Evolutionary conservation across 2,113 vertebrate genomes (phyloP).

Genomic region (Toxotes jaculatrix): DNA sequence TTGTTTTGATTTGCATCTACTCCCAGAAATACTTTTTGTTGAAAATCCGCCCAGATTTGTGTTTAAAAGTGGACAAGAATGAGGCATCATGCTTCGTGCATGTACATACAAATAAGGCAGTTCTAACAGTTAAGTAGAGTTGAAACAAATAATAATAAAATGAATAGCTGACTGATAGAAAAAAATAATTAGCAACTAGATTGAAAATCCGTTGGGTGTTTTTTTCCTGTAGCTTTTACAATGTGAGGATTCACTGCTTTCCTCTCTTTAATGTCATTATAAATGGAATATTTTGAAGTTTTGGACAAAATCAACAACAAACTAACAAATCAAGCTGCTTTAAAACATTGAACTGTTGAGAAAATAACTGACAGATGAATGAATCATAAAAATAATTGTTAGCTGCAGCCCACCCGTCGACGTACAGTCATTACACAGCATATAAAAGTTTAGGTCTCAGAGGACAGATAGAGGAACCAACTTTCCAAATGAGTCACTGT

Average conservation of each 20-base stretch:
- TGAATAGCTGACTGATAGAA: background rate
- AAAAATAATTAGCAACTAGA: background rate
- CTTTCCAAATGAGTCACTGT: conserved; percentile 8
- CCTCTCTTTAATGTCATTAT: background rate
- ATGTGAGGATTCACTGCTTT: background rate
- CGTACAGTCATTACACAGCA: background rate
- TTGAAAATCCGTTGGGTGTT: background rate
- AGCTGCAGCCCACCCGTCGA: background rate
- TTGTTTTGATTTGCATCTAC: background rate
- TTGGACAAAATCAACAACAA: background rate
- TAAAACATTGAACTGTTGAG: background rate
- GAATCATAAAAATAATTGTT: background rate
- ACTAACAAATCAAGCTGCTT: background rate
- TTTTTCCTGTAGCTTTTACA: background rate
- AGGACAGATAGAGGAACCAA: background rate
- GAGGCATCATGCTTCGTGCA: too few relatives aligned
- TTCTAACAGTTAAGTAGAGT: background rate
- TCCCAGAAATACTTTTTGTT: too few relatives aligned
- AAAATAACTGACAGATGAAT: background rate
- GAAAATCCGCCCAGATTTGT: background rate
- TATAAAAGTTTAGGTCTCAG: background rate
- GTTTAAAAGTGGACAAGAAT: background rate
- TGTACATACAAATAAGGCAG: background rate
- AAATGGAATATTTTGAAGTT: background rate
- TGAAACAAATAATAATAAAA: background rate